Percentiles rank a stretch among this genome's conserved stretches.
phyloP scores from a whole-genome alignment of 2,113 vertebrate genomes.

The Tonatia bakeri region DNA sequence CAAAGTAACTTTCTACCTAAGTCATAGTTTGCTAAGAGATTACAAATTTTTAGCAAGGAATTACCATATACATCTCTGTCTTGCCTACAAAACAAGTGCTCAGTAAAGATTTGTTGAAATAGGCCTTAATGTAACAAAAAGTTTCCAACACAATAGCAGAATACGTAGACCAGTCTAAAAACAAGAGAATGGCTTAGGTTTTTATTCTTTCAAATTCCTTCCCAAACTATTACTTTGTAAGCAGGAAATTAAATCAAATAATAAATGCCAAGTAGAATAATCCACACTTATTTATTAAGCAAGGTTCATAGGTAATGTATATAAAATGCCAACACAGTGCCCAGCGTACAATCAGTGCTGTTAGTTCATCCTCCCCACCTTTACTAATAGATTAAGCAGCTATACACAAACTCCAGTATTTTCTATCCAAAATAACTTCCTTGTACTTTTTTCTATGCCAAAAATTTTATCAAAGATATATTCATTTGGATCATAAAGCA shows the following conservation, averaged over 20 bases:
- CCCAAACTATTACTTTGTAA: background rate
- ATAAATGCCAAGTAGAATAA: background rate
- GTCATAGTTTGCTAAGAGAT: background rate
- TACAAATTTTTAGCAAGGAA: background rate
- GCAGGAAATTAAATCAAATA: background rate
- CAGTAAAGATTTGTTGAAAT: background rate
- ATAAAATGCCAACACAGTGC: background rate
- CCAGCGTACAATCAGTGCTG: background rate
- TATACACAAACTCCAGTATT: background rate
- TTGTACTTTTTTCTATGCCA: background rate
- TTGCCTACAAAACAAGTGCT: background rate
- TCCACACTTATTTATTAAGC: background rate
- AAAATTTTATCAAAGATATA: background rate
- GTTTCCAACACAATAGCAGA: background rate
- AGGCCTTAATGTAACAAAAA: background rate
- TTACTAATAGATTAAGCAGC: background rate
- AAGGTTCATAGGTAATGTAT: background rate
- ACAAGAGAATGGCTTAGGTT: constrained; percentile 20
- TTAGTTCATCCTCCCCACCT: background rate
- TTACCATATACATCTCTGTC: background rate
- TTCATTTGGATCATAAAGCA: background rate
- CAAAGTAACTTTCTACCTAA: background rate
- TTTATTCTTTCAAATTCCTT: background rate
- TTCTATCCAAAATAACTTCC: background rate
- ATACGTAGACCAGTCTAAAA: background rate